Evolutionary conservation across 92 coral and sea anemone genomes (phyloP), one percentile per base, ranked within the genome.

Genomic region (Virgularia gustaviana): DNA sequence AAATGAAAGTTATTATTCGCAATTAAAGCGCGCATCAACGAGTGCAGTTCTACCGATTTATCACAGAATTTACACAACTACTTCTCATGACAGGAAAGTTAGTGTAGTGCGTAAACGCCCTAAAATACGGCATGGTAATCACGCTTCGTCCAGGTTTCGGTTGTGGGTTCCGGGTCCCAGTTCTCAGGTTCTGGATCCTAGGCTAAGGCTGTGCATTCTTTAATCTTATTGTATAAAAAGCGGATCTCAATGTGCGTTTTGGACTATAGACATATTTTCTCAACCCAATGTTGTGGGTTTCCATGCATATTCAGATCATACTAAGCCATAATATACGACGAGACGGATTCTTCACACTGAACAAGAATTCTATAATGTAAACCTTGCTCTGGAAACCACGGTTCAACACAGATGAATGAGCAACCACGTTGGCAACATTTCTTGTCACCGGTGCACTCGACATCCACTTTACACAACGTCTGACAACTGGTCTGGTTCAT

Each of bases 301-400:
- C n/a, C n/a, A n/a, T n/a, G n/a, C 23, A 16, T 47, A 25, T 47
- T 16, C 55, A 25, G n/a, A 19, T 4, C 55, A 16, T 47, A 2
- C 2, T 47, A 3, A 9, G 20, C 16, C 1, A 43, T 13, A 4
- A 43, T 43, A 13, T 22, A 43, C 20, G 0, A 13, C 20, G 4
- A 1, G n/a, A 13, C n/a, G 19, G 19, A 1, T 43, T 43, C 0
- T 22, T 43, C 20, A 1, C 20, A 16, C 20, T 43, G n/a, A 13
- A 1, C 13, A 43, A 43, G 51, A 16, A 43, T 43, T 43, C 20
- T 16, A 16, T 13, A 22, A 43, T 43, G 51, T 13, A 1, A 43
- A 60, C 66, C 66, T 60, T 19, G 34, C 2, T 60, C 37, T 60
- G 66, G 66, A 60, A 60, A 60, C 66, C 66, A 60, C 20, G 66